Base-by-base conservation (phyloP, 1,140 invertebrate species). In the Batillaria attramentaria region DNA sequence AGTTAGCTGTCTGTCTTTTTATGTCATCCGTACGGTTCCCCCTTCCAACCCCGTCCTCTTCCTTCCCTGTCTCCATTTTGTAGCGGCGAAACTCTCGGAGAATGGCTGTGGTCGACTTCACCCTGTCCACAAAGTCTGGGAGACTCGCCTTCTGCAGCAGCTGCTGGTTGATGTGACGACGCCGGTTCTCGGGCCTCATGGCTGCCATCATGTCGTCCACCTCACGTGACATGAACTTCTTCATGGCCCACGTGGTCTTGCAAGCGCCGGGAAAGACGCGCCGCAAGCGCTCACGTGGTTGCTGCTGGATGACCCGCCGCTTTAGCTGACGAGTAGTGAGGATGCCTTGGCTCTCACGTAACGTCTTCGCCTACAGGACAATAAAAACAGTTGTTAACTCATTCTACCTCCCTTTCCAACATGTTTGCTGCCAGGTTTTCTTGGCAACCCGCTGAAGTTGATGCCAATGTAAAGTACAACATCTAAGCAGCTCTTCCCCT, bases 181-280 rank as follows among this genome's bases (percentile, higher is more conserved):
- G 66, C 16, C 33, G 66, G 66, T 69, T 69, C 37, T 69, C 66
- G 3, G 66, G 66, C 10, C 37, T 13, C 10, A 35, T 3, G 66
- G 66, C 33, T 39, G 39, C 66, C 66, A 69, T 39, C 13, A 69
- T 35, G 37, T 69, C 37, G 6, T 39, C 66, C 66, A 69, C 66
- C 66, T 69, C 37, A 3, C 37, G 33, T 3, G 66, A 69, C 66
- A 69, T 35, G 66, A 69, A 69, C 66, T 69, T 69, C 66, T 69
- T 69, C 66, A 69, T 69, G 66, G 66, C 66, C 35, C n/a, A 69
- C 66, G 66, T 69, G 28, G 66, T 69, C 66, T 41, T 69, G 66
- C 66, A 69, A 3, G 10, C 35, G 5, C 66, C 66, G 35, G 66
- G 66, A 69, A 41, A 69, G 35, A 69, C 66, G 42, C 66, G 66